Percentiles rank a stretch among this genome's conserved stretches.
Evolutionary conservation across 2,113 vertebrate species (phyloP).

Genomic region (Leptocoma aspasia): DNA sequence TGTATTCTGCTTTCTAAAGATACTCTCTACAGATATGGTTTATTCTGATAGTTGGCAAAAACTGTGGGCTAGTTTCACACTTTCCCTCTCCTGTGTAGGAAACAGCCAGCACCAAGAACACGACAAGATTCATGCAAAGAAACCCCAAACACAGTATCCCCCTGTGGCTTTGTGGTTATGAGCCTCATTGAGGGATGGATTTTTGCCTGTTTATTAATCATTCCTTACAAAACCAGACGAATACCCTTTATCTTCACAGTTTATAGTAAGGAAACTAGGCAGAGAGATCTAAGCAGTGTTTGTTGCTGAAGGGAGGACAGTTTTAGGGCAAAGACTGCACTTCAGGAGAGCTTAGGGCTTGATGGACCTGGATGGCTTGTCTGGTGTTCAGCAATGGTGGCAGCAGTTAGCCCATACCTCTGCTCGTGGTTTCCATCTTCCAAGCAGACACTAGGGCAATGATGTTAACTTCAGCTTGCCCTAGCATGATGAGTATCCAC

Average conservation of each 20-base stretch:
- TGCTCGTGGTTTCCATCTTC: background rate
- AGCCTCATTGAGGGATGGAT: background rate
- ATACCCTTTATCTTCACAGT: background rate
- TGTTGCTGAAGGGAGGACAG: background rate
- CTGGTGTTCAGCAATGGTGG: background rate
- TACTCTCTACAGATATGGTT: background rate
- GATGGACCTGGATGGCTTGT: background rate
- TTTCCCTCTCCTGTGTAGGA: background rate
- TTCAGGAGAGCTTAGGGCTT: background rate
- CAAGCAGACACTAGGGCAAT: rapidly evolving
- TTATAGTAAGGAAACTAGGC: background rate
- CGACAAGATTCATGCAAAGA: background rate
- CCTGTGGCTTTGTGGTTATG: background rate
- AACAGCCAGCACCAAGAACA: background rate
- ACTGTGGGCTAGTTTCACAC: constrained; percentile 31
- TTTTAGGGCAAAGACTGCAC: background rate
- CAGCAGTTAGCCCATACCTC: background rate
- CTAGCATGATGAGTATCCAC: background rate
- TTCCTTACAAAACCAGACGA: background rate
- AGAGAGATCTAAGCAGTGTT: background rate
- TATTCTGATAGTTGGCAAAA: constrained; percentile 6
- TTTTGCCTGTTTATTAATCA: background rate
- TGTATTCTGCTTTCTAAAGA: constrained; percentile 38
- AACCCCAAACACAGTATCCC: background rate
- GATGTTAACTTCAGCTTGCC: background rate